A percentile compares a stretch with the other conserved stretches of the same genome.
Conservation (phyloP, 2,797 vertebrate genomes). For the Enteromius treurensis region DNA sequence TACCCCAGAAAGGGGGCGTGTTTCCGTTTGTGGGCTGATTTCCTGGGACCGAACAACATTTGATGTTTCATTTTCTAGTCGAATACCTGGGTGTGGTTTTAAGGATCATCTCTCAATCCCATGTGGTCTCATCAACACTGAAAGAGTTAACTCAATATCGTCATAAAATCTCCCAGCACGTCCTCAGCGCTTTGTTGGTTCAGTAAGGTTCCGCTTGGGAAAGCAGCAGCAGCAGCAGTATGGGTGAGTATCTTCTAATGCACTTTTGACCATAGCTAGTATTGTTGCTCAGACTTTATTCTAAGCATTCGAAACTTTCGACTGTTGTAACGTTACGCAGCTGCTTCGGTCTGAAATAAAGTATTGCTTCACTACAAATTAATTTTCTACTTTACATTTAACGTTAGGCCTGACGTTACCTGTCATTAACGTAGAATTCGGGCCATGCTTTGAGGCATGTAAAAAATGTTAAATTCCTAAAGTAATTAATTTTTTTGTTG, state of each 20-base stretch:
- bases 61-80: no score
- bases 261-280: not conserved
- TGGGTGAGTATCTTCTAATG: slow-evolving; percentile 27
- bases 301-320: no score
- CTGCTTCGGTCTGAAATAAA: not conserved
- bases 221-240: not conserved
- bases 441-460: not conserved
- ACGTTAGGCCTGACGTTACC: not conserved
- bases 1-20: not conserved
- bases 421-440: not conserved
- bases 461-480: no score
- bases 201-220: no score
- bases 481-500: no score
- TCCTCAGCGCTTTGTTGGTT: not conserved
- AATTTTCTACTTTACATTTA: not conserved
- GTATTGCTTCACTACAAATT: not conserved
- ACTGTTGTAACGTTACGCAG: not conserved
- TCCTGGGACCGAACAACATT: not conserved
- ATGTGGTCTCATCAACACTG: not conserved
- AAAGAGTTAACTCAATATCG: not conserved
- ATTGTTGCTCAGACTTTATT: not conserved
- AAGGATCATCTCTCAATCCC: not conserved
- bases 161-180: not conserved
- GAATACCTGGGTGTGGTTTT: not conserved
- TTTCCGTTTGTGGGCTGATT: not conserved